Evolutionary conservation across 2,888 invertebrate genomes (phyloP).

Genomic region (Sphaerophoria rueppellii): DNA sequence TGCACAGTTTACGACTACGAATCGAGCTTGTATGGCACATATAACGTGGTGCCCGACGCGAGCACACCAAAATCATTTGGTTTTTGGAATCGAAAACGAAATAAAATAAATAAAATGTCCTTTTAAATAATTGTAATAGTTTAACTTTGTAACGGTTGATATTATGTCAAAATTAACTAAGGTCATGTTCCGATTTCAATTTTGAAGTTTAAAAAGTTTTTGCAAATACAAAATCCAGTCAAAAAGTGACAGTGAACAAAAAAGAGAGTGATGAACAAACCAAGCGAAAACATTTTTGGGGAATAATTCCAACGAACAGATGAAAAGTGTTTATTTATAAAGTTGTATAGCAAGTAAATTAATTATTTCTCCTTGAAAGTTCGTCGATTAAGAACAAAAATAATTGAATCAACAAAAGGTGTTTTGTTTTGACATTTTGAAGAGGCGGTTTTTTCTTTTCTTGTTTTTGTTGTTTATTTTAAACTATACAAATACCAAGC

Average conservation of each 20-base stretch:
- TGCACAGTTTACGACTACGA: conserved; percentile 61
- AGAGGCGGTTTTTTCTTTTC: conserved; percentile 9
- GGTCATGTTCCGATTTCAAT: too few relatives aligned
- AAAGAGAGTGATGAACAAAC: too few relatives aligned
- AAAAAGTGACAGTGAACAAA: too few relatives aligned
- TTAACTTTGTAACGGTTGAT: too few relatives aligned
- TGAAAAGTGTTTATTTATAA: neutral
- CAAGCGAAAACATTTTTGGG: too few relatives aligned
- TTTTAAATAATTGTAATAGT: too few relatives aligned
- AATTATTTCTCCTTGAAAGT: neutral
- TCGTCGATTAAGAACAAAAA: conserved; percentile 1
- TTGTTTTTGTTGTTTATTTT: neutral
- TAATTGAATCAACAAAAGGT: conserved; percentile 11
- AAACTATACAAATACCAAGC: conserved; percentile 33
- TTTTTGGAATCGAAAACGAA: conserved; percentile 14
- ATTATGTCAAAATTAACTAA: too few relatives aligned
- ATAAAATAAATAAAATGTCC: too few relatives aligned
- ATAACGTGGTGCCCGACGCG: conserved; percentile 44
- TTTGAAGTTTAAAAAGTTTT: too few relatives aligned
- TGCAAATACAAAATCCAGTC: too few relatives aligned
- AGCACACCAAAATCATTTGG: conserved; percentile 32
- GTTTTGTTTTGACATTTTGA: conserved; percentile 26
- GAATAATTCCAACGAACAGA: neutral
- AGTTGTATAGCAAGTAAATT: conserved; percentile 5
- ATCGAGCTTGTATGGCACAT: conserved; percentile 59